phyloP scores from a whole-genome alignment of 2,888 invertebrate species.

The Itoplectis maculator region DNA sequence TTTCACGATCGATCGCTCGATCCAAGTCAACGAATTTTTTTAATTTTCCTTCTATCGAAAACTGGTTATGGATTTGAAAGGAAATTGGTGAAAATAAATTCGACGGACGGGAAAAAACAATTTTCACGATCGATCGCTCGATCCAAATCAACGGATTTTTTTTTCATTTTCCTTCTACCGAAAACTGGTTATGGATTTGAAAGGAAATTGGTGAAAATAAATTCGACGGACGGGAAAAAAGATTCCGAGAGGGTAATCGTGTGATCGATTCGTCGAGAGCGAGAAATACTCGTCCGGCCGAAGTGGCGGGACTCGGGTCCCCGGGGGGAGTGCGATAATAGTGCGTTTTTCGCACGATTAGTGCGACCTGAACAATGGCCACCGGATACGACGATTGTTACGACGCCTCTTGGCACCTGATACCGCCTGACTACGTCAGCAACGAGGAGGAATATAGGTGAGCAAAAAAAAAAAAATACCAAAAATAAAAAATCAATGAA shows the following conservation, averaged over 20 bases:
- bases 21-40: not conserved
- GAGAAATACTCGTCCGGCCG: too few relatives aligned
- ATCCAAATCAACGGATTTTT: not conserved
- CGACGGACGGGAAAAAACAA: too few relatives aligned
- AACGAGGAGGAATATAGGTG: conserved; percentile 90
- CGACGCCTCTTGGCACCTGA: conserved; percentile 89
- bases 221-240: too few relatives aligned
- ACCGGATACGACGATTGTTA: conserved; percentile 88
- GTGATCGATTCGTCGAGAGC: too few relatives aligned
- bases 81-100: too few relatives aligned
- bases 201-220: too few relatives aligned
- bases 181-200: not conserved
- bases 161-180: not conserved
- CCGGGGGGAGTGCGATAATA: conserved; percentile 44
- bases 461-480: conserved; percentile 56
- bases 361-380: conserved; percentile 84
- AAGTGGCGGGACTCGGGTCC: conserved; percentile 34
- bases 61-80: not conserved
- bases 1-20: too few relatives aligned
- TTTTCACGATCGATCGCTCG: too few relatives aligned
- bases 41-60: not conserved
- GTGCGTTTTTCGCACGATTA: conserved; percentile 44
- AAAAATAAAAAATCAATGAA: too few relatives aligned
- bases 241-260: too few relatives aligned
- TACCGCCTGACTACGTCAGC: conserved; percentile 89